These are phyloP conservation scores for rabbit (Oryctolagus cuniculus) DNA, from an alignment of 2,113 vertebrate species.

Conservation along the genomic window DNA sequence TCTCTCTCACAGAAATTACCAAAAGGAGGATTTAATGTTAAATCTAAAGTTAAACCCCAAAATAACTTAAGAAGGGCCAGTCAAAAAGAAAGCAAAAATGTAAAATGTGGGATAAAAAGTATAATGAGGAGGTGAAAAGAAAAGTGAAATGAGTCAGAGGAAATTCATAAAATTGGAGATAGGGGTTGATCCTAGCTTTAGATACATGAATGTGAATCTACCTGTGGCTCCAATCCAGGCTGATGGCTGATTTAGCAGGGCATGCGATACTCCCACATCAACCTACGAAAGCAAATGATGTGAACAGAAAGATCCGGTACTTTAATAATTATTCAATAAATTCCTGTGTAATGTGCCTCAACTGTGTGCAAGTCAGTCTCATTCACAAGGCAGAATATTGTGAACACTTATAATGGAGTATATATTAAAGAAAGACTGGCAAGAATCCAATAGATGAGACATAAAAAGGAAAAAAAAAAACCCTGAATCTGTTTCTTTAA, in stretches of 20 bases:
- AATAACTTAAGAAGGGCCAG: constrained; percentile 20
- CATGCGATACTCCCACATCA: not conserved
- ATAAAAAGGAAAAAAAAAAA: constrained; percentile 1
- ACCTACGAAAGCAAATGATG: not conserved
- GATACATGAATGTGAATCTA: not conserved
- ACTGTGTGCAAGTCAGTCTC: not conserved
- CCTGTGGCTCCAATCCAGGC: not conserved
- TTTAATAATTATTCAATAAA: not conserved
- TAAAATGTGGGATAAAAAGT: not conserved
- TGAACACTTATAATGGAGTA: not conserved
- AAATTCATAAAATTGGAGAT: constrained; percentile 42
- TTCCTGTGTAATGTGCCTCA: not conserved
- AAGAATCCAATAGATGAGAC: not conserved
- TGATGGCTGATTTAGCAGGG: not conserved
- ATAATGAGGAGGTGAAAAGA: not conserved
- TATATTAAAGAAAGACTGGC: not conserved
- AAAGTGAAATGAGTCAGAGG: not conserved
- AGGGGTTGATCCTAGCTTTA: not conserved
- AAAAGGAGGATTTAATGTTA: constrained; percentile 4
- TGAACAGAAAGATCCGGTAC: not conserved
- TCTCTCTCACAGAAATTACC: not conserved
- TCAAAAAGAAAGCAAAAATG: not conserved
- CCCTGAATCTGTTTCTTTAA: constrained; percentile 13
- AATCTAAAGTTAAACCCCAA: constrained; percentile 24
- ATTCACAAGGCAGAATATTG: not conserved